phyloP scores from a whole-genome alignment of 2,888 invertebrate genomes.

The Herminia tarsipennalis region DNA sequence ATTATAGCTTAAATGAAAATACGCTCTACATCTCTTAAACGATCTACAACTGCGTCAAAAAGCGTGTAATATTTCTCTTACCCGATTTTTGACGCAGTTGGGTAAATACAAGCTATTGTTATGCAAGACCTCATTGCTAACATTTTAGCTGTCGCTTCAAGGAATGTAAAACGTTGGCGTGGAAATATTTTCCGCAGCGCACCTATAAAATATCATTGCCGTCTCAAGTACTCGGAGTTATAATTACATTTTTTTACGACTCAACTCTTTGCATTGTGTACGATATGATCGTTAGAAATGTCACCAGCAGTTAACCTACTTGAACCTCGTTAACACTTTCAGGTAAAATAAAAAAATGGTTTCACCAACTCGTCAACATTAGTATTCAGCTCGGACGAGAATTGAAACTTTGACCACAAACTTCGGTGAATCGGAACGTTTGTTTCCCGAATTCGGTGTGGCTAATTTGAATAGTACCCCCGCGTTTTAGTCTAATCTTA shows the following conservation, averaged over 20 bases:
- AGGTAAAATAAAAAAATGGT: constrained; percentile 46
- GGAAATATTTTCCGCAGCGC: constrained; percentile 34
- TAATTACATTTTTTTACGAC: constrained; percentile 45
- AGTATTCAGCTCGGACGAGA: constrained; percentile 52
- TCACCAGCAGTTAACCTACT: constrained; percentile 47
- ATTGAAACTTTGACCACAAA: constrained; percentile 56
- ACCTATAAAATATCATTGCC: constrained; percentile 29
- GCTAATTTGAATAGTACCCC: constrained; percentile 62
- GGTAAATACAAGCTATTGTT: constrained; percentile 22
- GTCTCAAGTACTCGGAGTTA: constrained; percentile 25
- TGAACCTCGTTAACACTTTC: constrained; percentile 41
- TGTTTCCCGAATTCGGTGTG: constrained; percentile 55
- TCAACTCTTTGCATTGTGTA: constrained; percentile 41
- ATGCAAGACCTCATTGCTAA: constrained; percentile 14
- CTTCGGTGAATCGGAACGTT: constrained; percentile 49
- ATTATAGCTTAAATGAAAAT: too few relatives aligned
- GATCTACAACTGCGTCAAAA: too few relatives aligned
- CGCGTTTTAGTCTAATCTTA: constrained; percentile 67
- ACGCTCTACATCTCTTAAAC: too few relatives aligned
- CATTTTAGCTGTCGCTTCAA: constrained; percentile 23
- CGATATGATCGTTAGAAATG: constrained; percentile 47
- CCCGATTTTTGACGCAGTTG: too few relatives aligned
- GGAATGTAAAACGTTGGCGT: constrained; percentile 27
- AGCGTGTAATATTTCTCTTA: too few relatives aligned
- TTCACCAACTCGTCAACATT: constrained; percentile 42